Evolutionary conservation across 2,797 vertebrate species (phyloP).

Genomic region (Sparus aurata): DNA sequence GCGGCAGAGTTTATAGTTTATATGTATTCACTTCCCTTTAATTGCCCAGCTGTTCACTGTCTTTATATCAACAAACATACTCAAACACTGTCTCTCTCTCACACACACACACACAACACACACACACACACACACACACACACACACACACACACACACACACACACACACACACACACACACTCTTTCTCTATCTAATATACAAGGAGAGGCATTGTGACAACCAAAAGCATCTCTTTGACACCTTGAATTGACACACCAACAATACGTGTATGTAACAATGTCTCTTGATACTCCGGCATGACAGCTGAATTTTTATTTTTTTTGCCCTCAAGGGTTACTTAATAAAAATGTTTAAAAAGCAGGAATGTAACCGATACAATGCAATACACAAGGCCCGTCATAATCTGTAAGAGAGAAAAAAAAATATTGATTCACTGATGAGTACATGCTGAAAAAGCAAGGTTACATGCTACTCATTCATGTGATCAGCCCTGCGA

Average conservation of each 20-base stretch:
- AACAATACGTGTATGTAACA: neutral
- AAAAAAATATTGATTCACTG: neutral
- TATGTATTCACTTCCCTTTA: no score
- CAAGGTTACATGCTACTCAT: neutral
- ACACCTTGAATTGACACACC: neutral
- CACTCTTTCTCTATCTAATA: neutral
- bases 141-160: neutral
- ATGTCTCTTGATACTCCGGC: conserved; percentile 2
- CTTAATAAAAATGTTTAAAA: conserved; percentile 11
- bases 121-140: neutral
- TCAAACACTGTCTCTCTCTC: no score
- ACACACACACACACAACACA: no score
- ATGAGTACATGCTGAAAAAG: neutral
- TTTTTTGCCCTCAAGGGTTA: neutral
- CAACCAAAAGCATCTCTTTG: neutral
- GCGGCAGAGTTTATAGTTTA: no score
- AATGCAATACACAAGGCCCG: neutral
- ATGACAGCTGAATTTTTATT: neutral
- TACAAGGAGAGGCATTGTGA: neutral
- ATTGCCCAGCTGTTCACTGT: no score
- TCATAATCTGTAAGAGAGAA: neutral
- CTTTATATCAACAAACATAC: no score
- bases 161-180: neutral
- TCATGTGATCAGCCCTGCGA: neutral
- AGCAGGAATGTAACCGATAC: neutral